Conservation (phyloP, 2,113 vertebrate genomes). For the Chaetorhynchus papuensis region DNA sequence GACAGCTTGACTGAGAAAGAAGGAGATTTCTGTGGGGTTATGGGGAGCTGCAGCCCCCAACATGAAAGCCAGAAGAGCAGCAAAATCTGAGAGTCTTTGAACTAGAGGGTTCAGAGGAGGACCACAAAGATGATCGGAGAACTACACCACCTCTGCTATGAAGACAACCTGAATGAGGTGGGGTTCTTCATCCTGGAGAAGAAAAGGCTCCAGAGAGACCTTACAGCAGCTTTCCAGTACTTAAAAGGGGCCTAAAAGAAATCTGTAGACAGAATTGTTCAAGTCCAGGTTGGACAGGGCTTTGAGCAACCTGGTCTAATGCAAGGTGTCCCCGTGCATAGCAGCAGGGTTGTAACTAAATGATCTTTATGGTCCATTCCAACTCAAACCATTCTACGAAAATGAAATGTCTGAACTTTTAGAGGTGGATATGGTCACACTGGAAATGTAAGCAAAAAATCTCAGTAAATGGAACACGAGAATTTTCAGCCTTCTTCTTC, state of each 20-base stretch:
- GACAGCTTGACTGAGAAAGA: not conserved
- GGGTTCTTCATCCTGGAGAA: not conserved
- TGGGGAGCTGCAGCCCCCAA: not conserved
- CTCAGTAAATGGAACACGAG: fast-evolving
- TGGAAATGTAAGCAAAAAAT: not conserved
- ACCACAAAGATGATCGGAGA: not conserved
- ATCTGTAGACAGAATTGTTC: not conserved
- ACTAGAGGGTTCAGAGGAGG: not conserved
- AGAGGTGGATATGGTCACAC: not conserved
- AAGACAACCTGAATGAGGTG: not conserved
- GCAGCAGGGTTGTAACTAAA: not conserved
- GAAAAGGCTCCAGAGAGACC: not conserved
- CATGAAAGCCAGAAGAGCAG: not conserved
- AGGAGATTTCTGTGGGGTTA: not conserved
- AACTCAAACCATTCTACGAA: not conserved
- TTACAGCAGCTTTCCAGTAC: not conserved
- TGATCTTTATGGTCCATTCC: not conserved
- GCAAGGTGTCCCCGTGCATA: not conserved
- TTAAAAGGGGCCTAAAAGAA: not conserved
- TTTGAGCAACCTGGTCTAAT: not conserved
- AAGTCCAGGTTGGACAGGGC: not conserved
- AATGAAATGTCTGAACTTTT: not conserved
- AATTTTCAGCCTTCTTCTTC: not conserved
- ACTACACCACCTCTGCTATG: not conserved
- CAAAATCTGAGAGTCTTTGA: not conserved